A percentile compares a stretch with the other conserved stretches of the same genome.
phyloP scores from a whole-genome alignment of 2,797 vertebrate genomes.

The Myripristis murdjan region DNA sequence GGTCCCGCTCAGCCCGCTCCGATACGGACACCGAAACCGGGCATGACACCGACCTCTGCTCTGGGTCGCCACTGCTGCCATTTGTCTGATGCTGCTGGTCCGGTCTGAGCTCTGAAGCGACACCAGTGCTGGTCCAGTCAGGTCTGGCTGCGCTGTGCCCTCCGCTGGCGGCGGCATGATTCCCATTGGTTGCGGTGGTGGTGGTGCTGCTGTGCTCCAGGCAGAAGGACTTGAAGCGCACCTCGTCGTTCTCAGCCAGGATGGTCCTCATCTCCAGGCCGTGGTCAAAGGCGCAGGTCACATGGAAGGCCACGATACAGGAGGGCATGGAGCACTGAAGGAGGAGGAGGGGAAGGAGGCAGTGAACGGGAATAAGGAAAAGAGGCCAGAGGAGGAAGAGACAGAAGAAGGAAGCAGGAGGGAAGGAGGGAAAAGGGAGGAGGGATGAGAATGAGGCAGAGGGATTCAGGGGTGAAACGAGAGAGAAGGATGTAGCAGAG shows the following conservation, averaged over 20 bases:
- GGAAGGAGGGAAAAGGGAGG: background rate
- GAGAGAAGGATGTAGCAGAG: background rate
- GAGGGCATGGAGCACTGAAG: conserved; percentile 95
- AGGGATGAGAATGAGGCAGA: background rate
- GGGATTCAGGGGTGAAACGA: too few species aligned
- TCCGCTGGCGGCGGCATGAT: conserved; percentile 11
- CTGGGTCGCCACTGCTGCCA: conserved; percentile 35
- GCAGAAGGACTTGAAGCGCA: conserved; percentile 98
- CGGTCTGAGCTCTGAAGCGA: conserved; percentile 26
- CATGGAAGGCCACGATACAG: conserved; percentile 96
- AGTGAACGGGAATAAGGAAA: background rate
- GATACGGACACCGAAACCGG: conserved; percentile 52
- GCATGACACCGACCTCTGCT: conserved; percentile 55
- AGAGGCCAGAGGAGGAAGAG: background rate
- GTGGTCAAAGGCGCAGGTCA: conserved; percentile 97
- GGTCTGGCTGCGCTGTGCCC: too few species aligned
- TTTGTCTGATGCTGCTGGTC: conserved; percentile 54
- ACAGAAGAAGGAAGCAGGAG: background rate
- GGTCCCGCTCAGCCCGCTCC: conserved; percentile 82
- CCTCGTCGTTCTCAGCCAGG: conserved; percentile 96
- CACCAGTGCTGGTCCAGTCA: conserved; percentile 18
- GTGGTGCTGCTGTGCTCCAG: conserved; percentile 91
- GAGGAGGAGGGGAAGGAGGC: background rate
- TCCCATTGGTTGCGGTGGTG: conserved; percentile 40
- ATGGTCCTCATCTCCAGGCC: conserved; percentile 96